Percentiles rank a stretch among this genome's conserved stretches.
Conservation (phyloP, 2,888 invertebrate species). For the Labia minor region DNA sequence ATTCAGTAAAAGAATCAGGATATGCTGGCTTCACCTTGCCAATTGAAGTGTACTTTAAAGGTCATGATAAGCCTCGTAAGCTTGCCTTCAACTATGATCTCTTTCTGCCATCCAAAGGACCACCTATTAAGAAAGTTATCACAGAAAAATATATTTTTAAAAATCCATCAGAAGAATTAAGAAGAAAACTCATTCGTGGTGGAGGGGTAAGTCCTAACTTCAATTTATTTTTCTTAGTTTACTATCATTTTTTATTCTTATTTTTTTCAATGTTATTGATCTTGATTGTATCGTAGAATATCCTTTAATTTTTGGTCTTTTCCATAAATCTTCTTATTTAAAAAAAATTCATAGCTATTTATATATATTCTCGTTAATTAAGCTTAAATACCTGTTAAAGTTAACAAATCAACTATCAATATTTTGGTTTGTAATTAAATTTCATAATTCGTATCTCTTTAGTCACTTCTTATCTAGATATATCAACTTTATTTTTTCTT, state of each 20-base stretch:
- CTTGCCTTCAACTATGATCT: slow-evolving; percentile 71
- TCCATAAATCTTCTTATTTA: neutral
- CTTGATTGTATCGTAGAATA: too few species aligned
- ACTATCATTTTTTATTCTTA: too few species aligned
- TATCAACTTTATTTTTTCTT: too few species aligned
- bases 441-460: too few species aligned
- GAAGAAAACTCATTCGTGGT: slow-evolving; percentile 73
- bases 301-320: neutral
- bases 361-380: too few species aligned
- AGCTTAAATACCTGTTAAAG: too few species aligned
- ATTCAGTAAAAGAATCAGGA: slow-evolving; percentile 81
- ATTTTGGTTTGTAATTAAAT: too few species aligned
- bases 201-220: slow-evolving; percentile 54
- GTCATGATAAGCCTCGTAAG: slow-evolving; percentile 81
- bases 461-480: too few species aligned
- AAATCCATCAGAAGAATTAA: slow-evolving; percentile 81
- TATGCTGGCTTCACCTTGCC: slow-evolving; percentile 88
- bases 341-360: too few species aligned
- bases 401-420: too few species aligned
- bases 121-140: slow-evolving; percentile 56
- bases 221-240: neutral
- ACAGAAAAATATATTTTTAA: slow-evolving; percentile 76
- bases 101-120: slow-evolving; percentile 63
- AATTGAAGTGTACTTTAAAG: slow-evolving; percentile 80
- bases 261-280: too few species aligned